Evolutionary conservation across 2,113 vertebrate genomes (phyloP).

Genomic region (Lasiurus cinereus): DNA sequence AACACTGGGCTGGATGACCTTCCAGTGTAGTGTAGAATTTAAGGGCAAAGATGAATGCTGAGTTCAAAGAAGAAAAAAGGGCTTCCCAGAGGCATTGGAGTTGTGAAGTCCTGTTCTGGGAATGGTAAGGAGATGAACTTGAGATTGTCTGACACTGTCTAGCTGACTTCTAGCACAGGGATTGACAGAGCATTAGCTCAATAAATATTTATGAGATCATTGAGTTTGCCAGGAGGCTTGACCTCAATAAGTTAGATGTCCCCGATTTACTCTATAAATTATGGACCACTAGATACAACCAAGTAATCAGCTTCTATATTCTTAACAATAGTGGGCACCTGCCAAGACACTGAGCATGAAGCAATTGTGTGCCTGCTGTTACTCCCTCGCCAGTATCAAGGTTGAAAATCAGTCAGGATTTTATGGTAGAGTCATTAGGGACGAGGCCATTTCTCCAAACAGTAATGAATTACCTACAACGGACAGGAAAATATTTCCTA

Average conservation of each 20-base stretch:
- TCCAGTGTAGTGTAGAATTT: not conserved
- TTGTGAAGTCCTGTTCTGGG: not conserved
- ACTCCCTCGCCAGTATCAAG: not conserved
- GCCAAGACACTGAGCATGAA: not conserved
- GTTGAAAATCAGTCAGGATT: not conserved
- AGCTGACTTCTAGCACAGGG: not conserved
- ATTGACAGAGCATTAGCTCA: not conserved
- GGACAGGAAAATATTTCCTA: not conserved
- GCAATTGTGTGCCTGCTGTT: not conserved
- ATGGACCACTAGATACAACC: not conserved
- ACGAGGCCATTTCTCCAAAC: not conserved
- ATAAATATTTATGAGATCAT: not conserved
- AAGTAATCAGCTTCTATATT: not conserved
- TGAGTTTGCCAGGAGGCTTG: not conserved
- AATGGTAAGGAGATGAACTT: not conserved
- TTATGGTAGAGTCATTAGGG: not conserved
- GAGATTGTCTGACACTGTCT: not conserved
- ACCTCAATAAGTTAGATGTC: not conserved
- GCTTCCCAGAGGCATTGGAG: not conserved
- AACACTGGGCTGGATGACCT: not conserved
- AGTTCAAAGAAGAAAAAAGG: not conserved
- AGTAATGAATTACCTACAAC: not conserved
- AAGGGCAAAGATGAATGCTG: not conserved
- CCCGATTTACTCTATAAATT: not conserved
- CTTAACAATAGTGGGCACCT: not conserved